Percentiles rank a stretch among this genome's conserved stretches.
phyloP scores from a whole-genome alignment of 2,888 invertebrate species.

The Ectemnius cavifrons region DNA sequence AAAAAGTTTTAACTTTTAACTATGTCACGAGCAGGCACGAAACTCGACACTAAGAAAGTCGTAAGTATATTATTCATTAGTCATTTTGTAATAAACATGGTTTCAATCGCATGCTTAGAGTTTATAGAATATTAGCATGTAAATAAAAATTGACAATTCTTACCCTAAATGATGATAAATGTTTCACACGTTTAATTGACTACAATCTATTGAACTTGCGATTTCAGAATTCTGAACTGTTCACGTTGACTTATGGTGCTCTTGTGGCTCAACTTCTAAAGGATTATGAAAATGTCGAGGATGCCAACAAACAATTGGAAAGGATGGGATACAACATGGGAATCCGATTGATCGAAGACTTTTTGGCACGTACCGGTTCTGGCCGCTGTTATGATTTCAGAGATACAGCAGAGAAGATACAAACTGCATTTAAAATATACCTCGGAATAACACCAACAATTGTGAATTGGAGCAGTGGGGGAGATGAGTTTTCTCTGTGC shows the following conservation, averaged over 20 bases:
- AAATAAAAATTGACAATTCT: background rate
- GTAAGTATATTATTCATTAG: constrained; percentile 78
- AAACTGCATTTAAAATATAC: constrained; percentile 83
- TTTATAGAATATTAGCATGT: background rate
- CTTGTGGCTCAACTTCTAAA: constrained; percentile 97
- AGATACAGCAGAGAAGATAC: constrained; percentile 97
- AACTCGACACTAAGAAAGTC: constrained; percentile 88
- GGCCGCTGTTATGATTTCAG: constrained; percentile 96
- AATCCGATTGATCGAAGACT: constrained; percentile 97
- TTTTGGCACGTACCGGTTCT: constrained; percentile 93
- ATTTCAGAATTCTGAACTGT: constrained; percentile 93
- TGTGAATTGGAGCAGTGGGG: constrained; percentile 95
- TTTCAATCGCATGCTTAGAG: background rate
- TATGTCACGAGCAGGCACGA: constrained; percentile 86
- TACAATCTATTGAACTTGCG: background rate
- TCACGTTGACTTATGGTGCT: constrained; percentile 98
- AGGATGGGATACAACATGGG: constrained; percentile 99
- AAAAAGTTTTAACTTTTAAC: constrained; percentile 40
- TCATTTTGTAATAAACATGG: too few relatives aligned
- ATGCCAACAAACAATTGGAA: constrained; percentile 98
- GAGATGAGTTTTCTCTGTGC: constrained; percentile 97
- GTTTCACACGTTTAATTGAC: background rate
- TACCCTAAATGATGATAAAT: background rate
- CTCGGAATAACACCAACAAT: constrained; percentile 95
- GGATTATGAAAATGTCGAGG: constrained; percentile 97